A percentile compares a stretch with the other conserved stretches of the same genome.
These are phyloP conservation scores for Ciconia nigra DNA, from an alignment of 2,797 vertebrate genomes.

Conservation along the genomic window DNA sequence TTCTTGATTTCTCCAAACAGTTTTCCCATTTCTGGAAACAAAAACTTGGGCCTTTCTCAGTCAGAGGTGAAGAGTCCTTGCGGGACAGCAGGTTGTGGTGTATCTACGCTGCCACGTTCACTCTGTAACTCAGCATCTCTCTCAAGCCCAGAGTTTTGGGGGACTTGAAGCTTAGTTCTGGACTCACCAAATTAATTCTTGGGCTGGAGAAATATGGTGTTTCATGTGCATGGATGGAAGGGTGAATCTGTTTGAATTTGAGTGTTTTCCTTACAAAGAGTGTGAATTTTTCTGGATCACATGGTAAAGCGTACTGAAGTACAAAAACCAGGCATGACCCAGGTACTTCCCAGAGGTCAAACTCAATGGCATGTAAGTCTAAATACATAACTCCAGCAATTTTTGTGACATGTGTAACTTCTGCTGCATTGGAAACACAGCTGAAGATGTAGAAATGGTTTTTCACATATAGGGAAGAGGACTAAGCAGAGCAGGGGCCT, in stretches of 20 bases:
- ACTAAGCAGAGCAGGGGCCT: background rate
- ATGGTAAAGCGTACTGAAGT: background rate
- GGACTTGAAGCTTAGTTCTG: background rate
- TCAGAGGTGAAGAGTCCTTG: background rate
- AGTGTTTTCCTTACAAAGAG: background rate
- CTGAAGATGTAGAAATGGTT: background rate
- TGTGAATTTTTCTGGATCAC: background rate
- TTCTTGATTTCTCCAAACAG: background rate
- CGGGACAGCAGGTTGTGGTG: background rate
- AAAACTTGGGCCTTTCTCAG: background rate
- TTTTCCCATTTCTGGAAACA: background rate
- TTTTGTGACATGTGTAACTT: background rate
- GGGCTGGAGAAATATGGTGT: background rate
- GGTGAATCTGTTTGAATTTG: background rate
- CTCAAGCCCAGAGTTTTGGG: background rate
- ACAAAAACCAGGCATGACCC: background rate
- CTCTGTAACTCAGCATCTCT: background rate
- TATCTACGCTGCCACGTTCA: background rate
- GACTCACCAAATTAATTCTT: background rate
- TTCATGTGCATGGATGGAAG: background rate
- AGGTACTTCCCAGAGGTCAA: background rate
- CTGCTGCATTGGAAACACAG: background rate
- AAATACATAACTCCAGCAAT: background rate
- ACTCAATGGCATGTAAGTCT: background rate
- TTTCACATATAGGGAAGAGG: background rate